Evolutionary conservation across 2,113 vertebrate species (phyloP).

Genomic region (Calonectris borealis): DNA sequence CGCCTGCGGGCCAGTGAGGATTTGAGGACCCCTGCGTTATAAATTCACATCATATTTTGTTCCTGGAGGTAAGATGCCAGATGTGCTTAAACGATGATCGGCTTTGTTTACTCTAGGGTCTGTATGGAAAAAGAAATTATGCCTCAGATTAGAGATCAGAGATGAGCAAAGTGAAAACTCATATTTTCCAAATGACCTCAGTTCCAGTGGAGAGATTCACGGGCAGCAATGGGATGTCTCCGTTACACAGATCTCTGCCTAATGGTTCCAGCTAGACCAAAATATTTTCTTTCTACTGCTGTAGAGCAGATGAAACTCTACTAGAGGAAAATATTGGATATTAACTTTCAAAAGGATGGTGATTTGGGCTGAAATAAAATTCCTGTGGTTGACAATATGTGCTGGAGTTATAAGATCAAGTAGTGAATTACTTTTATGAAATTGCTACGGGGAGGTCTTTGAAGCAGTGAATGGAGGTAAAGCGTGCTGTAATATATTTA

Average conservation of each 20-base stretch:
- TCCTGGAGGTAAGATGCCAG: not conserved
- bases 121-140: not conserved
- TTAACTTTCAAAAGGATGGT: slow-evolving; percentile 4
- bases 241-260: not conserved
- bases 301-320: not conserved
- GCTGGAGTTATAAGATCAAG: not conserved
- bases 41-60: not conserved
- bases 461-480: not conserved
- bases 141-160: not conserved
- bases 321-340: slow-evolving; percentile 5
- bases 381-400: not conserved
- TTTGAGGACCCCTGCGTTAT: not conserved
- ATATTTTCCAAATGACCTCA: not conserved
- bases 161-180: not conserved
- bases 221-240: not conserved
- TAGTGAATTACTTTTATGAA: not conserved
- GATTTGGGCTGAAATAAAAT: slow-evolving; percentile 36
- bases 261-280: not conserved
- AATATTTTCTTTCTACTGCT: not conserved
- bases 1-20: accelerated
- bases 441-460: not conserved
- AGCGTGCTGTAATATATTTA: not conserved
- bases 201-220: not conserved
- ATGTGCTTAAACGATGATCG: not conserved
- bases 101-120: not conserved